Base-by-base conservation (phyloP, 2,797 vertebrate genomes). In the Cygnus olor region DNA sequence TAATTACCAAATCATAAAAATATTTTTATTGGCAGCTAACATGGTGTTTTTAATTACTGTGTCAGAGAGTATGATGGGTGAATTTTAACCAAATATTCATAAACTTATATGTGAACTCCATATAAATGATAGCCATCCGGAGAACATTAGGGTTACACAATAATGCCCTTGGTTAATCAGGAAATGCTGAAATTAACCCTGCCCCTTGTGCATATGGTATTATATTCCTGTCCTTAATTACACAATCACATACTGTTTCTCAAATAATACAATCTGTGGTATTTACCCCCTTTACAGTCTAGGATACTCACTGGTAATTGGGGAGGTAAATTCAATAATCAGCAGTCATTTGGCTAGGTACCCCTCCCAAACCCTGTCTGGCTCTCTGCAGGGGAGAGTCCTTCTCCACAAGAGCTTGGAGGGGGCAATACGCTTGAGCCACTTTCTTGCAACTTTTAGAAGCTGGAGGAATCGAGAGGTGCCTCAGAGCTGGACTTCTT, bases 401-500 rank as follows among this genome's bases (percentile, higher is more conserved):
- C 77, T 71, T 87, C 68, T 90, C 69, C 54, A 25, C n/a, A 53
- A 89, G 60, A 91, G 24, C 79, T 88, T 85, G 79, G 54, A 91
- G 77, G 76, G 54, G 40, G 42, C 17, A 88, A 86, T 70, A 72
- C 0, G 16, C 47, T 73, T 71, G 58, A 92, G 54, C 44, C 88
- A 88, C 76, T 93, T 95, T 87, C 80, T 85, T 88, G 84, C 72
- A 60, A 36, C 34, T 85, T 89, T 89, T 95, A 79, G 90, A 94
- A 89, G 58, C 58, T 72, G 57, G 36, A 90, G 81, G 74, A 83
- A 73, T 70, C 72, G 86, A 93, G 91, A 63, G 28, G 88, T 94
- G 91, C 96, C 96, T 93, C 95, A 90, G 76, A 94, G 28, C 87
- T 96, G 96, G 96, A 93, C 69, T 56, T 95, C 58, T 76, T 96